Conservation (phyloP, 2,888 invertebrate genomes). For the Yponomeuta sedellus region DNA sequence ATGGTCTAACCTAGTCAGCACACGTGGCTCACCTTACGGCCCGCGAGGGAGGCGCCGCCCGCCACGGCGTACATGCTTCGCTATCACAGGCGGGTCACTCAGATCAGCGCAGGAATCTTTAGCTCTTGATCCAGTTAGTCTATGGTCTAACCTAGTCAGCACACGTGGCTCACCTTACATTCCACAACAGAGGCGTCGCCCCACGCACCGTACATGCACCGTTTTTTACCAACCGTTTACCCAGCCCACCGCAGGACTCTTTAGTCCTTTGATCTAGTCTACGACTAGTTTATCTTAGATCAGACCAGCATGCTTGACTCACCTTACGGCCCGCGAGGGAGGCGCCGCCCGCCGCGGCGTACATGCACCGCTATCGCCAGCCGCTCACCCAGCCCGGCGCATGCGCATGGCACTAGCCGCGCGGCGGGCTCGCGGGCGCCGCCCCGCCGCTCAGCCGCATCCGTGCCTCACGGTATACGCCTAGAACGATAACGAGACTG, state of each 20-base stretch:
- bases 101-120: too few relatives aligned
- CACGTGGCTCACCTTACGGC: conserved; percentile 79
- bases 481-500: conserved; percentile 31
- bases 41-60: conserved; percentile 91
- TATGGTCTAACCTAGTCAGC: too few relatives aligned
- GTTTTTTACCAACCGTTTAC: conserved; percentile 53
- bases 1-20: too few relatives aligned
- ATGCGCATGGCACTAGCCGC: conserved; percentile 37
- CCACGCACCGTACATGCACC: conserved; percentile 82
- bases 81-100: too few relatives aligned
- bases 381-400: conserved; percentile 35
- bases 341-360: conserved; percentile 93
- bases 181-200: too few relatives aligned
- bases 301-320: conserved; percentile 18
- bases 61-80: conserved; percentile 81
- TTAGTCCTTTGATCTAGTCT: conserved; percentile 21
- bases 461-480: conserved; percentile 51
- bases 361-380: conserved; percentile 80
- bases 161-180: too few relatives aligned
- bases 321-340: conserved; percentile 90
- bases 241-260: conserved; percentile 27
- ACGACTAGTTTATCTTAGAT: too few relatives aligned
- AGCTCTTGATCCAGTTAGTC: too few relatives aligned
- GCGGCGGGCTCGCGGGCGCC: conserved; percentile 21
- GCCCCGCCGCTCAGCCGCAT: conserved; percentile 50